Percentiles rank a stretch among this genome's conserved stretches.
Evolutionary conservation across 2,888 invertebrate species (phyloP).

Genomic region (Blera fallax): DNA sequence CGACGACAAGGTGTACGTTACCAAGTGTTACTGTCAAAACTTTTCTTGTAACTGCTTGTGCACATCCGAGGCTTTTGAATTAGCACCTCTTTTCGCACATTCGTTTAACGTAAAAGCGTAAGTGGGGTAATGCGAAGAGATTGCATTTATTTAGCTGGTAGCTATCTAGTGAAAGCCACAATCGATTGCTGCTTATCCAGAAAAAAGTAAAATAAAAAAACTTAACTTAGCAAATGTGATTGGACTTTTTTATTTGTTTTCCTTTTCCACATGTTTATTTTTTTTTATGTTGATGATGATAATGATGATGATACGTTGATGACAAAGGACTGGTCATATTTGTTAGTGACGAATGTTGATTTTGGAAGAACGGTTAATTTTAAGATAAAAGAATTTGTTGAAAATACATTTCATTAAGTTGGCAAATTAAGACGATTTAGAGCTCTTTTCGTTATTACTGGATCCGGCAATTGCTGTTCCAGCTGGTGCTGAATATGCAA

Average conservation of each 20-base stretch:
- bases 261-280: constrained; percentile 70
- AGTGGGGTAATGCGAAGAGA: constrained; percentile 46
- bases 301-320: constrained; percentile 76
- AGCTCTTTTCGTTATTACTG: not conserved
- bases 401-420: constrained; percentile 51
- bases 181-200: not conserved
- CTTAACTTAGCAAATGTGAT: constrained; percentile 17
- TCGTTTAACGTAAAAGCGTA: not conserved
- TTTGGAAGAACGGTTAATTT: constrained; percentile 55
- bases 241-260: constrained; percentile 75
- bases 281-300: constrained; percentile 78
- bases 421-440: constrained; percentile 32
- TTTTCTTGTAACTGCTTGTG: constrained; percentile 10
- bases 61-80: not conserved
- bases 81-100: constrained; percentile 39
- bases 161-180: constrained; percentile 46
- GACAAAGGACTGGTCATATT: constrained; percentile 66
- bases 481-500: constrained; percentile 82
- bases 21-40: not conserved
- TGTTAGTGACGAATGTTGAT: constrained; percentile 57
- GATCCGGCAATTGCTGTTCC: constrained; percentile 83
- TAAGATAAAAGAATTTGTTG: constrained; percentile 30
- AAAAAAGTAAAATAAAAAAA: not conserved
- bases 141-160: constrained; percentile 39
- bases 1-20: not conserved